Conservation (phyloP, 1,140 invertebrate genomes). For the Liolophura sinensis region DNA sequence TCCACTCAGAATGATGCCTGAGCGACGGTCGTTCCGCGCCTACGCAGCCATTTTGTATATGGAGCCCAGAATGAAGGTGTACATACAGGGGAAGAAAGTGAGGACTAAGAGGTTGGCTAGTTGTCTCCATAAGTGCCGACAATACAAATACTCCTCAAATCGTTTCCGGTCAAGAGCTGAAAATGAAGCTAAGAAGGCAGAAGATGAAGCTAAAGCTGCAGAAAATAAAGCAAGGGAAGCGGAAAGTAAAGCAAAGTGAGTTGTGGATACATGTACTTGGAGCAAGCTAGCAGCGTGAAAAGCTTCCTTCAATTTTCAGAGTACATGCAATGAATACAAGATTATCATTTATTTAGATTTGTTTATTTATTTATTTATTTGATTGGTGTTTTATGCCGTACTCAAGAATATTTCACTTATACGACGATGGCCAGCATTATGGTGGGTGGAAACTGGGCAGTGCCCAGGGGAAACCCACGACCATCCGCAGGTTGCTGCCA, state of each 20-base stretch:
- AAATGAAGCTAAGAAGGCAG: constrained; percentile 47
- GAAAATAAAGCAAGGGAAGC: constrained; percentile 55
- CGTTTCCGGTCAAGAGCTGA: constrained; percentile 58
- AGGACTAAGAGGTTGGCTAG: constrained; percentile 52
- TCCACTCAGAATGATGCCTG: constrained; percentile 50
- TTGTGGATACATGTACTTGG: constrained; percentile 1
- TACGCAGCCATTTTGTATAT: constrained; percentile 59
- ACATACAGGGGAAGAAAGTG: constrained; percentile 59
- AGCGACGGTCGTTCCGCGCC: constrained; percentile 55
- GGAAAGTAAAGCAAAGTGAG: constrained; percentile 57
- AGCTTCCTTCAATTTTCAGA: background rate
- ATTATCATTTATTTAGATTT: no score
- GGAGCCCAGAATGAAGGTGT: constrained; percentile 60
- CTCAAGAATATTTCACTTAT: no score
- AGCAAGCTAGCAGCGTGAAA: background rate
- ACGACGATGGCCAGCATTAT: no score
- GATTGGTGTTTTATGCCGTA: no score
- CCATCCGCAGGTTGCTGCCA: no score
- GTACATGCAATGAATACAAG: no score
- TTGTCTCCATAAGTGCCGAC: constrained; percentile 53
- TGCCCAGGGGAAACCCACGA: no score
- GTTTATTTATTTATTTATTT: no score
- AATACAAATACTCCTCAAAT: constrained; percentile 57
- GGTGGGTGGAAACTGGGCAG: no score
- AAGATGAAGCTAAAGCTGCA: constrained; percentile 48